Evolutionary conservation across 2,113 vertebrate species (phyloP), one percentile per base, ranked within the genome.

Genomic region (Anguilla rostrata): DNA sequence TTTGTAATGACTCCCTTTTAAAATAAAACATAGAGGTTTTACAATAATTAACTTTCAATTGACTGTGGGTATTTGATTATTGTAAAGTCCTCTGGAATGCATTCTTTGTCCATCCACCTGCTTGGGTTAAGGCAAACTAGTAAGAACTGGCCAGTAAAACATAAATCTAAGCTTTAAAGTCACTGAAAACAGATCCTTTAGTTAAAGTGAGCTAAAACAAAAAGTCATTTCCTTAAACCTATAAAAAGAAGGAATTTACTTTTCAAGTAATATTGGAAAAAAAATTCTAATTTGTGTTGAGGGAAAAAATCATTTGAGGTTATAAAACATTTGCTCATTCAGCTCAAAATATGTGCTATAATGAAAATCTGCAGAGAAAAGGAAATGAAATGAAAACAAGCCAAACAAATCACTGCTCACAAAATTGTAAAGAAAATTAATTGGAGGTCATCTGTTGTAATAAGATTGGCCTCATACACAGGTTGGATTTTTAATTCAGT

Each of bases 401-500:
- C 53, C 57, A 80, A 81, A 85, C 43, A 85, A 81, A 81, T 60
- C 39, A 53, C 66, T 6, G 78, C 49, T 53, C 78, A 85, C 84
- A 79, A 75, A 81, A 81, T 60, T 34, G 53, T 82, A n/a, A 20
- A n/a, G 85, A 80, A 71, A 86, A 81, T 86, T 60, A 86, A 86
- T 86, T 82, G 46, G 16, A 39, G 85, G 49, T 15, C 56, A 63
- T 81, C 26, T 66, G 63, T 83, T 86, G 75, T 82, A 75, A 75
- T 75, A 75, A 75, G 81, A 82, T 26, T 60, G 80, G 85, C n/a
- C 60, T 71, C n/a, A 26, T 78, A 46, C 26, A 53, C 41, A 86
- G 53, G n/a, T 49, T 78, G 46, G 16, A 60, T 84, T 84, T 87
- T 63, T 87, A 84, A 84, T 84, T 87, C n/a, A 43, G n/a, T 87